phyloP scores from a whole-genome alignment of 2,797 vertebrate species.

The Arrhamphus sclerolepis region DNA sequence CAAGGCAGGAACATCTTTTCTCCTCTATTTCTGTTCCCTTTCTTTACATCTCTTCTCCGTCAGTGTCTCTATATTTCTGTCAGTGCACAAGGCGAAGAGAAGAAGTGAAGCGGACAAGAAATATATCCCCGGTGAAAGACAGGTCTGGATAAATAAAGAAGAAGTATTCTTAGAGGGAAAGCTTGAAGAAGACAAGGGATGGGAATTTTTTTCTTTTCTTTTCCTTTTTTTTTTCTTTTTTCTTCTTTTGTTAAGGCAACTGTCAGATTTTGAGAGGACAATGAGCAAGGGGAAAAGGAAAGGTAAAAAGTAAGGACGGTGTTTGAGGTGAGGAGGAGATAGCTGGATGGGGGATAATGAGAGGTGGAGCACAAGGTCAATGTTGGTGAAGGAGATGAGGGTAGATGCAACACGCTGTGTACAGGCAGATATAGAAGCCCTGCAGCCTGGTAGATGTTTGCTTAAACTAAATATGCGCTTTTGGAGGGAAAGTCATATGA shows the following conservation, averaged over 20 bases:
- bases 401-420: slow-evolving; percentile 20
- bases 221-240: neutral
- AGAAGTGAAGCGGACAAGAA: slow-evolving; percentile 59
- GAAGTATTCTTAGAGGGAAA: slow-evolving; percentile 48
- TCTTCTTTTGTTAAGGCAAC: slow-evolving; percentile 37
- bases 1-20: slow-evolving; percentile 2
- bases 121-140: slow-evolving; percentile 62
- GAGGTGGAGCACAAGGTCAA: slow-evolving; percentile 20
- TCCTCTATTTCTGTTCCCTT: neutral
- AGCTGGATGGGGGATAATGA: slow-evolving; percentile 37
- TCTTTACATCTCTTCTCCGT: slow-evolving; percentile 26
- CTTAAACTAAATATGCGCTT: no score
- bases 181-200: slow-evolving; percentile 32
- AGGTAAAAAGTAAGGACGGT: slow-evolving; percentile 28
- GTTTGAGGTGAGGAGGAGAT: slow-evolving; percentile 36
- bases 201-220: neutral
- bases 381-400: slow-evolving; percentile 20
- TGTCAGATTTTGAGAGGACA: slow-evolving; percentile 60
- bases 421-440: neutral
- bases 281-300: slow-evolving; percentile 26
- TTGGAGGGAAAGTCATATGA: no score
- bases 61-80: slow-evolving; percentile 51
- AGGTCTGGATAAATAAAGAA: slow-evolving; percentile 72
- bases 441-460: no score
- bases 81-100: slow-evolving; percentile 47